These are phyloP conservation scores for Sebastes reedi DNA, from an alignment of 2,797 vertebrate genomes.

Conservation along the genomic window DNA sequence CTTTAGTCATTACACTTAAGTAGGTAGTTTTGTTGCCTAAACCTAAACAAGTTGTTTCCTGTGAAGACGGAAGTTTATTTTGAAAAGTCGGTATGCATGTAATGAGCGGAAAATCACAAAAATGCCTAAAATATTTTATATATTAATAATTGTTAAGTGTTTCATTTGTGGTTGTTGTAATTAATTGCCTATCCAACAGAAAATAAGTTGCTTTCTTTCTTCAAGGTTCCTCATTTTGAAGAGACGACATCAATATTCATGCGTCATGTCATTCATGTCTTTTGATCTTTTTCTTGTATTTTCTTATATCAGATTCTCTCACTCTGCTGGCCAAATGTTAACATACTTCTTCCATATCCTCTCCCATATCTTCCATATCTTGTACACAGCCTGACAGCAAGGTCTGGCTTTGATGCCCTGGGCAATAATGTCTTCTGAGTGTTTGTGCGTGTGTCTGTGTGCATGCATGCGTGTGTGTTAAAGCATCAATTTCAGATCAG, in stretches of 20 bases:
- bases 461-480: not conserved
- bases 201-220: not conserved
- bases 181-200: not conserved
- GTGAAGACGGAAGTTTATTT: too few species aligned
- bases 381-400: constrained; percentile 1
- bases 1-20: too few species aligned
- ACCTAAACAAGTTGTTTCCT: too few species aligned
- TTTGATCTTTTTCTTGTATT: not conserved
- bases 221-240: not conserved
- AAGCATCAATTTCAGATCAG: not conserved
- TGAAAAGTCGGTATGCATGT: not conserved
- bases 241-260: not conserved
- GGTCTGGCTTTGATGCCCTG: not conserved
- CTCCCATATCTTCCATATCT: too few species aligned
- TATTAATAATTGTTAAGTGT: not conserved
- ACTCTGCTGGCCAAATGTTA: not conserved
- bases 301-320: not conserved
- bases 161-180: not conserved
- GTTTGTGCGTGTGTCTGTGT: not conserved
- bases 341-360: too few species aligned
- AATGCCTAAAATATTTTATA: too few species aligned
- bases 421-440: not conserved
- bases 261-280: not conserved
- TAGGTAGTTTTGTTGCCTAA: too few species aligned
- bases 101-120: accelerated